Conservation (phyloP, 2,888 invertebrate species). For the Hydropsyche betteni region DNA sequence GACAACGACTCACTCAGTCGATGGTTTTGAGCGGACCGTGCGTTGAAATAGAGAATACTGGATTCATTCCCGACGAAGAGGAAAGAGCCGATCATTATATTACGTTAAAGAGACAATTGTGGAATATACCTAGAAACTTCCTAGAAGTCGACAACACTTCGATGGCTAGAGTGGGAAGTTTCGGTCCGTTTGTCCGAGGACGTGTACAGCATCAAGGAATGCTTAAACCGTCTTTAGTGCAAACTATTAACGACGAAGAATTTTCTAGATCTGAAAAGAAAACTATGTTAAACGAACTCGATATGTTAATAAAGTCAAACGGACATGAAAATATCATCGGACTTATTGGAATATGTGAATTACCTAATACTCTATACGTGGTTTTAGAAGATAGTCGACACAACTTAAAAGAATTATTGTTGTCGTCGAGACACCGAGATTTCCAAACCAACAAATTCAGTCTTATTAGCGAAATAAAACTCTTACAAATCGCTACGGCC, state of each 20-base stretch:
- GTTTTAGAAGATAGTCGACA: conserved; percentile 75
- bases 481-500: conserved; percentile 72
- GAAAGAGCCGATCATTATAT: conserved; percentile 76
- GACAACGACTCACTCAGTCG: conserved; percentile 64
- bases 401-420: conserved; percentile 75
- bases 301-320: conserved; percentile 74
- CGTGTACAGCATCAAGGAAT: conserved; percentile 71
- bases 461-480: conserved; percentile 69
- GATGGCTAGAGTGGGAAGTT: conserved; percentile 78
- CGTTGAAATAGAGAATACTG: conserved; percentile 82
- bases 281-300: conserved; percentile 74
- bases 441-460: conserved; percentile 67
- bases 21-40: conserved; percentile 81
- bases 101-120: conserved; percentile 77
- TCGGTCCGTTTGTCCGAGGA: conserved; percentile 80
- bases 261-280: conserved; percentile 66
- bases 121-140: conserved; percentile 76
- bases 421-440: conserved; percentile 68
- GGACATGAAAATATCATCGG: conserved; percentile 77
- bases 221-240: conserved; percentile 67
- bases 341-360: conserved; percentile 83
- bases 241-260: conserved; percentile 70
- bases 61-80: conserved; percentile 78
- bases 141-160: conserved; percentile 76
- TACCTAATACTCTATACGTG: conserved; percentile 76